Evolutionary conservation across 2,888 invertebrate species (phyloP), one percentile per base, ranked within the genome.

Genomic region (Pandemis corylana): DNA sequence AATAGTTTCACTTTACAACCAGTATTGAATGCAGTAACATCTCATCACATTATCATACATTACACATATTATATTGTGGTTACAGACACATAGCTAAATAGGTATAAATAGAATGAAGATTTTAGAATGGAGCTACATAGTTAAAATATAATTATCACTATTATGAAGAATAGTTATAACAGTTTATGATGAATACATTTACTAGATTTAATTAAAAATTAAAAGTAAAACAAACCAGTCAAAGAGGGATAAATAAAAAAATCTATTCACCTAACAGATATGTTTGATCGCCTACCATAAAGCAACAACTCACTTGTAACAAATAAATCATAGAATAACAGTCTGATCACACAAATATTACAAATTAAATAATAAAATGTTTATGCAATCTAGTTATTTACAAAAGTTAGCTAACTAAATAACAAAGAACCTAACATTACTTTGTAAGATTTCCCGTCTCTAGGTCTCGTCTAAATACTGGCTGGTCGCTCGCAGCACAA

Each of bases 381-480:
- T 91, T 90, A 90, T 90, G 91, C 87, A 87, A 88, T 93, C 92
- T 93, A 94, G 89, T 91, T 94, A 94, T 94, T 92, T 94, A 94
- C 94, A 94, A 89, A 89, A 88, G 93, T 94, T 94, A 94, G 89
- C 92, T 93, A 94, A 94, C 94, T 94, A 94, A 94, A 94, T 94
- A 94, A 94, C 94, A 94, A 93, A 90, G 89, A 91, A 89, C 90
- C 86, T 93, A 92, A 90, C 81, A 87, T 90, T 92, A 92, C 86
- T 91, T 90, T 89, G 89, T 90, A 90, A 86, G 87, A 85, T 86
- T 86, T 76, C 77, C 63, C 86, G 90, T 87, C 87, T 82, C 84
- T 87, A 86, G 87, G 88, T 86, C 51, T 64, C 84, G 84, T 88
- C 90, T 92, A 88, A 91, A 93, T 92, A 93, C 93, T 93, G 93